Conservation (phyloP, 2,888 invertebrate genomes). For the Drosophila nr. fundita region DNA sequence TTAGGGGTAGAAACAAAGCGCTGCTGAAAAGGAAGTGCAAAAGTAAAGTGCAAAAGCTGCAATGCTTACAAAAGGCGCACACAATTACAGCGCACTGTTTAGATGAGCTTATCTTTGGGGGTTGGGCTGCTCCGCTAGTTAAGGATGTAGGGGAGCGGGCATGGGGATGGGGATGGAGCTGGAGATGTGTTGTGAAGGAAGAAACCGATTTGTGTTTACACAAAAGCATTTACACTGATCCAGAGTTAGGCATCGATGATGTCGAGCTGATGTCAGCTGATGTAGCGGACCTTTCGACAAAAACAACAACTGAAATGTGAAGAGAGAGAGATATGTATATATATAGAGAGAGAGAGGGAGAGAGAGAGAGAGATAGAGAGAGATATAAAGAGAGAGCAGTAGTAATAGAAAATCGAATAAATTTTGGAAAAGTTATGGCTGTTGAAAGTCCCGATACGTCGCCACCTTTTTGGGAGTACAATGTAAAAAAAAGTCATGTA, state of each 20-base stretch:
- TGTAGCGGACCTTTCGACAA: slow-evolving; percentile 3
- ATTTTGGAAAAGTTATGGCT: too few relatives aligned
- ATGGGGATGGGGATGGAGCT: neutral
- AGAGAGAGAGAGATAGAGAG: too few relatives aligned
- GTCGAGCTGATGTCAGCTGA: neutral
- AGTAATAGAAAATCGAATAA: too few relatives aligned
- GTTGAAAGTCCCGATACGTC: too few relatives aligned
- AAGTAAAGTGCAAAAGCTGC: slow-evolving; percentile 77
- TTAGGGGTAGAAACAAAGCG: slow-evolving; percentile 48
- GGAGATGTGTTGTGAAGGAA: slow-evolving; percentile 5
- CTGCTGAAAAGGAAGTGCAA: slow-evolving; percentile 68
- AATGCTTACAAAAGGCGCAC: slow-evolving; percentile 72
- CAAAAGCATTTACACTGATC: slow-evolving; percentile 74
- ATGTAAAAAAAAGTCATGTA: too few relatives aligned
- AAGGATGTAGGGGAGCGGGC: neutral
- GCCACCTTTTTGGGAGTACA: too few relatives aligned
- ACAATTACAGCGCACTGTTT: slow-evolving; percentile 60
- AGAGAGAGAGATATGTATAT: neutral
- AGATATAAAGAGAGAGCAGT: neutral
- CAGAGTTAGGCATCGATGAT: slow-evolving; percentile 42
- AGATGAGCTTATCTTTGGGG: neutral
- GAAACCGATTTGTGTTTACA: slow-evolving; percentile 62
- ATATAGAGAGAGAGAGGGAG: neutral
- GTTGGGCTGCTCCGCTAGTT: neutral
- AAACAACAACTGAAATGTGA: slow-evolving; percentile 51